These are phyloP conservation scores for Zaprionus tsacasi DNA, from an alignment of 1,140 invertebrate genomes.

Conservation along the genomic window DNA sequence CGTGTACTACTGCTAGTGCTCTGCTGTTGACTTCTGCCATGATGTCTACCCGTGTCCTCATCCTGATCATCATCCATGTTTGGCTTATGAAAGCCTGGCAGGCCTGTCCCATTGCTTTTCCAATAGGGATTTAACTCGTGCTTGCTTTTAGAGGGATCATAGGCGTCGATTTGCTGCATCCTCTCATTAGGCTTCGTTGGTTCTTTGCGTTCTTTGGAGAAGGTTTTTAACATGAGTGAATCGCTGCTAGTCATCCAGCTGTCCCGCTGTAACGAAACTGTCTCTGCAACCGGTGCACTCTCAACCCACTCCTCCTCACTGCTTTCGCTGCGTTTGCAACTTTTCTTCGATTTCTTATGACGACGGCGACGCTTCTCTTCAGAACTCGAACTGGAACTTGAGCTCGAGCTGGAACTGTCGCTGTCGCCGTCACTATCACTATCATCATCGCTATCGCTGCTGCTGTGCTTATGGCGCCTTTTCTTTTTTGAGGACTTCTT, in stretches of 20 bases:
- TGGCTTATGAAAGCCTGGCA: constrained; percentile 87
- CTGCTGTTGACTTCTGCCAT: background rate
- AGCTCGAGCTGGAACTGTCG: constrained; percentile 6
- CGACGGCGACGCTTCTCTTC: constrained; percentile 44
- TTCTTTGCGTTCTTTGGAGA: constrained; percentile 82
- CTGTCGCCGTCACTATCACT: constrained; percentile 21
- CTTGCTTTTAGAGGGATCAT: constrained; percentile 89
- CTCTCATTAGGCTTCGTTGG: constrained; percentile 84
- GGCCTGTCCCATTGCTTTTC: constrained; percentile 93
- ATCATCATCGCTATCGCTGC: constrained; percentile 39
- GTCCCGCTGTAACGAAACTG: constrained; percentile 78
- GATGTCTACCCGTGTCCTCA: background rate
- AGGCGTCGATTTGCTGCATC: constrained; percentile 86
- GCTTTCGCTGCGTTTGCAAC: constrained; percentile 49
- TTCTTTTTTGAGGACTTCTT: constrained; percentile 64
- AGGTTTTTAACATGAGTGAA: constrained; percentile 85
- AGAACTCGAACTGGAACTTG: constrained; percentile 19
- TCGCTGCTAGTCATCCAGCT: constrained; percentile 86
- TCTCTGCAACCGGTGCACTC: constrained; percentile 20
- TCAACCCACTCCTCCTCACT: constrained; percentile 68
- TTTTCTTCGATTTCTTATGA: constrained; percentile 48
- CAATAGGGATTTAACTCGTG: constrained; percentile 96
- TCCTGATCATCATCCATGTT: constrained; percentile 46
- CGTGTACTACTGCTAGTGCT: background rate
- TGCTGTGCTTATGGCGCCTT: constrained; percentile 48